A percentile compares a stretch with the other conserved stretches of the same genome.
phyloP scores from a whole-genome alignment of 2,888 invertebrate species.

The Acanthopleura granulata region DNA sequence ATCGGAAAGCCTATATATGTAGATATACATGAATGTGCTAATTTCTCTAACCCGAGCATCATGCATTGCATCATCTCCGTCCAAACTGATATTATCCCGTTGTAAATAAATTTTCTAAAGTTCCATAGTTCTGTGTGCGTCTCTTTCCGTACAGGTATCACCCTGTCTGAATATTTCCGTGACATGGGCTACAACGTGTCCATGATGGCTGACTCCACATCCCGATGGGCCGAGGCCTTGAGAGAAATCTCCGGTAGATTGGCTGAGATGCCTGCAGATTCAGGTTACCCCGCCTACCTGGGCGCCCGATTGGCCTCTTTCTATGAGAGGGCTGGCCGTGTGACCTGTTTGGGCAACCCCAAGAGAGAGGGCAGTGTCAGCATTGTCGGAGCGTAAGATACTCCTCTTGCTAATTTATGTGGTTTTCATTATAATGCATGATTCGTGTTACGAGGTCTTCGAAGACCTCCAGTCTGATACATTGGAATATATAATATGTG shows the following conservation, averaged over 20 bases:
- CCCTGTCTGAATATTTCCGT: conserved; percentile 98
- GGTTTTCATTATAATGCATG: not conserved
- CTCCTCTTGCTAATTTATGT: too few relatives aligned
- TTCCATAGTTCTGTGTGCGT: too few relatives aligned
- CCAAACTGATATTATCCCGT: too few relatives aligned
- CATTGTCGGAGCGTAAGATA: conserved; percentile 92
- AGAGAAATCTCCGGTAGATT: conserved; percentile 99
- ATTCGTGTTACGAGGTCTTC: not conserved
- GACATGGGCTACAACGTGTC: conserved; percentile 99
- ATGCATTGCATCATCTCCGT: too few relatives aligned
- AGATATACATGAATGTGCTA: too few relatives aligned
- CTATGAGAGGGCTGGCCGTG: conserved; percentile 99
- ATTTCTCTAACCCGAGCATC: too few relatives aligned
- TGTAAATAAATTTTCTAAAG: too few relatives aligned
- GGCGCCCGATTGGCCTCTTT: conserved; percentile 98
- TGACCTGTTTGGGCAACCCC: conserved; percentile 97
- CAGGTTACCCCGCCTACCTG: conserved; percentile 98
- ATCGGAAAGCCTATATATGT: too few relatives aligned
- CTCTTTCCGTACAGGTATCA: conserved; percentile 80
- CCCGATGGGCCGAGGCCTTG: conserved; percentile 99
- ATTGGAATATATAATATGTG: not conserved
- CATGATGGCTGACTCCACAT: conserved; percentile 99
- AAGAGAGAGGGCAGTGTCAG: conserved; percentile 98
- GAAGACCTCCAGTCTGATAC: not conserved
- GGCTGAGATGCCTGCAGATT: conserved; percentile 98